These are phyloP conservation scores for Tribolium castaneum DNA, from an alignment of 1,140 invertebrate genomes.

Conservation along the genomic window DNA sequence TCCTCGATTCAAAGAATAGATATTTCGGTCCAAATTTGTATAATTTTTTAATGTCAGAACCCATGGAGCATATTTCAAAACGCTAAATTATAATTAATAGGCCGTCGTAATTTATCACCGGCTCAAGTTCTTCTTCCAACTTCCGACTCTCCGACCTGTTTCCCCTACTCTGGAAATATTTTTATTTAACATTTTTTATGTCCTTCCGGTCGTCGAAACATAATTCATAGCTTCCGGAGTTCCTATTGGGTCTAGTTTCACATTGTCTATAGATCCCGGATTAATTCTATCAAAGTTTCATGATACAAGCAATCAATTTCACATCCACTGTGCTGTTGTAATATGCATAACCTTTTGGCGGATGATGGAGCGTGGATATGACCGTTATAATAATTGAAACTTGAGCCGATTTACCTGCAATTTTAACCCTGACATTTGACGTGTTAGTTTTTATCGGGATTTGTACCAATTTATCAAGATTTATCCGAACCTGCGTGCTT, in stretches of 20 bases:
- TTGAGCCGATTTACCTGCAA: neutral
- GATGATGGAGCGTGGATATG: neutral
- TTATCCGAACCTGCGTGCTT: neutral
- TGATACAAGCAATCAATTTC: neutral
- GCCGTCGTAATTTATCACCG: neutral
- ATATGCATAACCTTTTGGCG: neutral
- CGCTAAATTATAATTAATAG: neutral
- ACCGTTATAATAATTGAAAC: neutral
- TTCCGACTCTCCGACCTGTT: neutral
- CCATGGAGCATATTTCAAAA: neutral
- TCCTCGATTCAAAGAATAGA: too few species aligned
- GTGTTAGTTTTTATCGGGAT: neutral
- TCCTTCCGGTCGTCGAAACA: neutral
- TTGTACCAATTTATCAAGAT: neutral
- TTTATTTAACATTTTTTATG: constrained; percentile 20
- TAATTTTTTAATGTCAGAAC: neutral
- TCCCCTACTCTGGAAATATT: constrained; percentile 1
- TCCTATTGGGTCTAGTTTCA: neutral
- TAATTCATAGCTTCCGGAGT: constrained; percentile 11
- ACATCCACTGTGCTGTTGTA: neutral
- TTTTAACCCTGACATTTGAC: neutral
- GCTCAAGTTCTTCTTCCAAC: neutral
- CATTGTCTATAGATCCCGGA: neutral
- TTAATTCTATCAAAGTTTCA: neutral
- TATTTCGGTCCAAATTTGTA: too few species aligned